phyloP scores from a whole-genome alignment of 2,113 vertebrate genomes.

The Cardinalis cardinalis region DNA sequence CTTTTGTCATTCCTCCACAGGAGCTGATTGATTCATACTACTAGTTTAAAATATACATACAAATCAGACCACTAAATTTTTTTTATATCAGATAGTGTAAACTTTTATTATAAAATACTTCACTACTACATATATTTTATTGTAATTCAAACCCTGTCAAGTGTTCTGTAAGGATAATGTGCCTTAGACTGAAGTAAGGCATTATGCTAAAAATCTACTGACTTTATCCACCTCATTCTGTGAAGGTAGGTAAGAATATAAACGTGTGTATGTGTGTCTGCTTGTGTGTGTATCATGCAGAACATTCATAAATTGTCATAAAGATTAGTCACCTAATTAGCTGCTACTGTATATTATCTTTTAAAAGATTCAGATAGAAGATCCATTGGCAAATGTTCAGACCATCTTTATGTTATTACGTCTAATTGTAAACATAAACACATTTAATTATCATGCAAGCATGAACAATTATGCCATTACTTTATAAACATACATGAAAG shows the following conservation, averaged over 20 bases:
- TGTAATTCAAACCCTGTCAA: constrained; percentile 55
- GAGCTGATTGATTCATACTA: constrained; percentile 60
- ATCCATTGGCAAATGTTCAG: constrained; percentile 50
- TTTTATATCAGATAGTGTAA: constrained; percentile 61
- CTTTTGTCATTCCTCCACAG: constrained; percentile 62
- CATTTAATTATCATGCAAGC: constrained; percentile 51
- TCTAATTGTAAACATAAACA: constrained; percentile 52
- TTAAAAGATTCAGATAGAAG: constrained; percentile 10
- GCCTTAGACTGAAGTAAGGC: constrained; percentile 23
- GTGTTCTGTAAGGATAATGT: constrained; percentile 41
- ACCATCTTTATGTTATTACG: constrained; percentile 53
- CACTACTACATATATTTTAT: constrained; percentile 62
- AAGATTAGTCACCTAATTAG: constrained; percentile 28
- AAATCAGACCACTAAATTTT: constrained; percentile 24
- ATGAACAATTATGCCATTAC: constrained; percentile 48
- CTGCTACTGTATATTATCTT: constrained; percentile 27
- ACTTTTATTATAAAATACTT: constrained; percentile 65
- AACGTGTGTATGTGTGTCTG: not conserved
- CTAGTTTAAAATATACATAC: constrained; percentile 57
- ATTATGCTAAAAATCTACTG: constrained; percentile 20
- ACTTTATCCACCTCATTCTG: constrained; percentile 8
- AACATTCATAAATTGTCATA: not conserved
- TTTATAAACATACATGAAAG: constrained; percentile 51
- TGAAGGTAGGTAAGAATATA: not conserved
- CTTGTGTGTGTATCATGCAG: not conserved